Conservation (phyloP, 2,797 vertebrate species). For the Otolemur crassicaudatus region DNA sequence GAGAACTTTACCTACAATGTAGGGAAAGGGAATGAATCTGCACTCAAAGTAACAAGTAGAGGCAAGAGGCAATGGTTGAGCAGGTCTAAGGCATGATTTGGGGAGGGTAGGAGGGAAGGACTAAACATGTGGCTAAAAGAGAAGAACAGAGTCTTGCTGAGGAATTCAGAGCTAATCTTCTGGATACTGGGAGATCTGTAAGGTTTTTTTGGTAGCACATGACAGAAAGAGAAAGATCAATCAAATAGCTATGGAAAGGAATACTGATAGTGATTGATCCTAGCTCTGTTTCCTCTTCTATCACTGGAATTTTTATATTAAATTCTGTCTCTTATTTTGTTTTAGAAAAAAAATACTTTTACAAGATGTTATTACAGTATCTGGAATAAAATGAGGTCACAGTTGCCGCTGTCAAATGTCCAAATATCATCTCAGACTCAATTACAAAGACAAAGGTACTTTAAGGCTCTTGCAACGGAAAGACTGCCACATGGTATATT, state of each 20-base stretch:
- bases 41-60: background rate
- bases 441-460: background rate
- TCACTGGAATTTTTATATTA: background rate
- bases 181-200: background rate
- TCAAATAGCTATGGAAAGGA: background rate
- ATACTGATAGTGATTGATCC: background rate
- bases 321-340: background rate
- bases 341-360: background rate
- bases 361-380: background rate
- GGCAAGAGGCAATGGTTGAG: background rate
- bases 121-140: background rate
- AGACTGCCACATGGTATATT: background rate
- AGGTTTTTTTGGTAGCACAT: background rate
- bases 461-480: background rate
- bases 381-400: background rate
- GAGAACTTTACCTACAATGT: background rate
- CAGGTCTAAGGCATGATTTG: background rate
- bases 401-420: background rate
- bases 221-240: background rate
- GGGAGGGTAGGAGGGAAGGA: background rate
- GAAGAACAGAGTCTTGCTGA: background rate
- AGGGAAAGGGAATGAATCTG: background rate
- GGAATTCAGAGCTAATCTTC: background rate
- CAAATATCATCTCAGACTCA: background rate
- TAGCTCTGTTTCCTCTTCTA: background rate